Evolutionary conservation across 1,140 invertebrate genomes (phyloP).

Genomic region (Nasonia longicornis): DNA sequence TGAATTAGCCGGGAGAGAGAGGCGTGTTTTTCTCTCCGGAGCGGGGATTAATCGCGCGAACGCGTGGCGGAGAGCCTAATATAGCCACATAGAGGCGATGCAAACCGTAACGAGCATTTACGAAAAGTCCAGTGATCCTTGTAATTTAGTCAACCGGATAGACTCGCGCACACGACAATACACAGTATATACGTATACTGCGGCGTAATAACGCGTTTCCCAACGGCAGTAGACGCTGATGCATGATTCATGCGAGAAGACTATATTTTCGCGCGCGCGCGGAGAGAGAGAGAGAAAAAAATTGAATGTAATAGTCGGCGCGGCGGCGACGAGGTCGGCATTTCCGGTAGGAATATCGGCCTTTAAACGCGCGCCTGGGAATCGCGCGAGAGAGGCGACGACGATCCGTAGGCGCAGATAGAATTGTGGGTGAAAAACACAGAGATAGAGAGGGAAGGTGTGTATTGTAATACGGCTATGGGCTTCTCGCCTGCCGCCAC

Average conservation of each 20-base stretch:
- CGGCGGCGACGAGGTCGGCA: constrained; percentile 25
- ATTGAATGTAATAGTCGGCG: constrained; percentile 39
- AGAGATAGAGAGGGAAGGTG: not conserved
- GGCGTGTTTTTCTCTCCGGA: no score
- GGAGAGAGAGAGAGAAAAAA: constrained; percentile 7
- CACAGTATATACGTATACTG: not conserved
- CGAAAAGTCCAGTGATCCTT: constrained; percentile 14
- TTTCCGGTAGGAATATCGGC: constrained; percentile 42
- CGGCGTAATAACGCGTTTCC: constrained; percentile 26
- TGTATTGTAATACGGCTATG: not conserved
- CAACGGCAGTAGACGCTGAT: constrained; percentile 18
- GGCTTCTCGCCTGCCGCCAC: not conserved
- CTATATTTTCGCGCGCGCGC: constrained; percentile 3
- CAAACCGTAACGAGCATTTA: not conserved
- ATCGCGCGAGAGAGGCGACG: not conserved
- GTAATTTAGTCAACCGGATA: constrained; percentile 9
- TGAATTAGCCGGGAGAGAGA: no score
- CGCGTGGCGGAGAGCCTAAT: not conserved
- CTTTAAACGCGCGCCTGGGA: constrained; percentile 29
- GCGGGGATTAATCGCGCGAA: no score
- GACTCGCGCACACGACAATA: not conserved
- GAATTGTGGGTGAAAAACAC: not conserved
- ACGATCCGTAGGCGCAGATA: constrained; percentile 16
- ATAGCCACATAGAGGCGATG: not conserved
- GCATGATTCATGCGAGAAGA: constrained; percentile 27